Conservation (phyloP, 2,888 invertebrate genomes). For the Eupeodes luniger region DNA sequence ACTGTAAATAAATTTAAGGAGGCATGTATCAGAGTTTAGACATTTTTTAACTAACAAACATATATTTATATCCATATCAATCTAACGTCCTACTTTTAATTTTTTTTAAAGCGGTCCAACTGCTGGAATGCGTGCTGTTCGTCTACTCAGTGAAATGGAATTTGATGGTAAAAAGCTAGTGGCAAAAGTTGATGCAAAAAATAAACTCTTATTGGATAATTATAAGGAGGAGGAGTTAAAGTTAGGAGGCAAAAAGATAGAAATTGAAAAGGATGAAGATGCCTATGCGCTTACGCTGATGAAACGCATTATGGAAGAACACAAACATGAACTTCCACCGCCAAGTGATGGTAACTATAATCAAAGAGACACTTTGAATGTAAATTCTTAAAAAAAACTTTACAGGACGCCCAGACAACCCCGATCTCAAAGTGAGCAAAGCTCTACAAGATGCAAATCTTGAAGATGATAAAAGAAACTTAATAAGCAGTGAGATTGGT, state of each 20-base stretch:
- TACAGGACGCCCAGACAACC: constrained; percentile 78
- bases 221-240: constrained; percentile 92
- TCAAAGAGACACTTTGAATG: constrained; percentile 40
- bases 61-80: background rate
- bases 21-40: no score
- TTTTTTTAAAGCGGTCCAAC: constrained; percentile 89
- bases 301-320: constrained; percentile 92
- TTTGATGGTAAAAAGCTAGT: constrained; percentile 97
- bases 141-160: constrained; percentile 95
- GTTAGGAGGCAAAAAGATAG: constrained; percentile 85
- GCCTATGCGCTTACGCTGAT: constrained; percentile 90
- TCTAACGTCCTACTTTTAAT: no score
- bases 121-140: constrained; percentile 96
- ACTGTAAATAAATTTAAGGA: no score
- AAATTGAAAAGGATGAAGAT: constrained; percentile 87
- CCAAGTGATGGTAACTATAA: constrained; percentile 65
- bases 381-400: constrained; percentile 58
- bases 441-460: constrained; percentile 93
- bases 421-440: constrained; percentile 83
- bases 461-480: constrained; percentile 97
- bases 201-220: constrained; percentile 96
- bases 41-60: no score
- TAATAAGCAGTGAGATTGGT: constrained; percentile 98
- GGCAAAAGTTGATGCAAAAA: constrained; percentile 98
- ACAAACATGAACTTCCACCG: constrained; percentile 84